A percentile compares a stretch with the other conserved stretches of the same genome.
Evolutionary conservation across 2,113 vertebrate genomes (phyloP).

Genomic region (Accipiter cooperii): DNA sequence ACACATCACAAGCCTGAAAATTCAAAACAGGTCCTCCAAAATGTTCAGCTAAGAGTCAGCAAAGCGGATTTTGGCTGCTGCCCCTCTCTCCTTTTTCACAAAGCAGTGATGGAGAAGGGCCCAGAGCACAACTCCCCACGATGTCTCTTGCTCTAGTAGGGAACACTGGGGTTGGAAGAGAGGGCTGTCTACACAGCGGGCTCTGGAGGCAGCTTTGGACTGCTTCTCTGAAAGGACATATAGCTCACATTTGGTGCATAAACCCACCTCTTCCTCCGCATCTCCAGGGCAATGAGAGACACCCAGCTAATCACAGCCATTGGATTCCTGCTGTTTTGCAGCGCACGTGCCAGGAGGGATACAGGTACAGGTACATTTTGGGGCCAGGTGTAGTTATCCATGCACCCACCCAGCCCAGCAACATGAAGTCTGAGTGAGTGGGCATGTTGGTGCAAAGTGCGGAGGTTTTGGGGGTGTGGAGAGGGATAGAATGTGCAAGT

Average conservation of each 20-base stretch:
- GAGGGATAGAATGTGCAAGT: background rate
- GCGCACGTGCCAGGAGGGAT: background rate
- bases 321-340: background rate
- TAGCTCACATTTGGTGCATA: background rate
- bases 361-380: rapidly evolving
- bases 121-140: background rate
- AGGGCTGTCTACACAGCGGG: background rate
- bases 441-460: background rate
- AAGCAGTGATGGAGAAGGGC: background rate
- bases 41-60: background rate
- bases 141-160: background rate
- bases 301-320: background rate
- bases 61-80: background rate
- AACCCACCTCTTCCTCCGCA: background rate
- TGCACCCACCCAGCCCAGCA: background rate
- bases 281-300: background rate
- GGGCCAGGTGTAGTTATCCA: background rate
- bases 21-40: background rate
- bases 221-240: background rate
- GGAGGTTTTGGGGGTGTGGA: background rate
- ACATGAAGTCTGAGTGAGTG: rapidly evolving
- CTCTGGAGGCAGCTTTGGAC: background rate
- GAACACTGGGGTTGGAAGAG: background rate
- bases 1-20: background rate
- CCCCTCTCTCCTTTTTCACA: background rate